These are phyloP conservation scores for Callithrix jacchus DNA, from an alignment of 2,113 vertebrate species.

Conservation along the genomic window DNA sequence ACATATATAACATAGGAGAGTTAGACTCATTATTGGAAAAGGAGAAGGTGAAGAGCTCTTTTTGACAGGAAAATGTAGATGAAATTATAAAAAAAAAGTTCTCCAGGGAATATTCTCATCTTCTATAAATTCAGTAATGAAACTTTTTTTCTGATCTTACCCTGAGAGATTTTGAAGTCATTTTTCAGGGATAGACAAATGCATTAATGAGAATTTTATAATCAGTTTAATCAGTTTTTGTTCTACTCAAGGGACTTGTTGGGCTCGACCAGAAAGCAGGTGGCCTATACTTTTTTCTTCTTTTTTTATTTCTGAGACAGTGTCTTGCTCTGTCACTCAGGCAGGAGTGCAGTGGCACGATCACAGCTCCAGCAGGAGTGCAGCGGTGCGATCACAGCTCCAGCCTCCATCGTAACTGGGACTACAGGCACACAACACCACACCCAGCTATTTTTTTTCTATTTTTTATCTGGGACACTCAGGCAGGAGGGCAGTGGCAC, in stretches of 20 bases:
- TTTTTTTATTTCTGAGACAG: too few relatives aligned
- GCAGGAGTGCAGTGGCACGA: too few relatives aligned
- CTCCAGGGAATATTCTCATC: constrained; percentile 3
- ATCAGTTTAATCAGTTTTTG: background rate
- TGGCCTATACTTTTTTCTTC: background rate
- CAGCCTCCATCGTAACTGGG: too few relatives aligned
- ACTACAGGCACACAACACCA: too few relatives aligned
- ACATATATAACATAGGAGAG: background rate
- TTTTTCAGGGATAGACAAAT: background rate
- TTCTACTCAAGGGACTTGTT: background rate
- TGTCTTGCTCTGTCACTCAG: too few relatives aligned
- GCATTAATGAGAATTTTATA: background rate
- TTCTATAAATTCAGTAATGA: constrained; percentile 10
- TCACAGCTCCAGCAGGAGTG: too few relatives aligned
- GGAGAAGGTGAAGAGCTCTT: background rate
- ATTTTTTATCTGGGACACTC: too few relatives aligned
- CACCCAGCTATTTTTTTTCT: too few relatives aligned
- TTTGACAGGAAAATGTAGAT: constrained; percentile 34
- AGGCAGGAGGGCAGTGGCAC: too few relatives aligned
- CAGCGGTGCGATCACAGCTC: too few relatives aligned
- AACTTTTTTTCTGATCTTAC: background rate
- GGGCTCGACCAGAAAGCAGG: background rate
- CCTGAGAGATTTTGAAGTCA: background rate
- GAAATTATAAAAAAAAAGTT: background rate
- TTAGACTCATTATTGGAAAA: background rate